Evolutionary conservation across 2,797 vertebrate genomes (phyloP), one percentile per base, ranked within the genome.

Genomic region (Amniataba percoides): DNA sequence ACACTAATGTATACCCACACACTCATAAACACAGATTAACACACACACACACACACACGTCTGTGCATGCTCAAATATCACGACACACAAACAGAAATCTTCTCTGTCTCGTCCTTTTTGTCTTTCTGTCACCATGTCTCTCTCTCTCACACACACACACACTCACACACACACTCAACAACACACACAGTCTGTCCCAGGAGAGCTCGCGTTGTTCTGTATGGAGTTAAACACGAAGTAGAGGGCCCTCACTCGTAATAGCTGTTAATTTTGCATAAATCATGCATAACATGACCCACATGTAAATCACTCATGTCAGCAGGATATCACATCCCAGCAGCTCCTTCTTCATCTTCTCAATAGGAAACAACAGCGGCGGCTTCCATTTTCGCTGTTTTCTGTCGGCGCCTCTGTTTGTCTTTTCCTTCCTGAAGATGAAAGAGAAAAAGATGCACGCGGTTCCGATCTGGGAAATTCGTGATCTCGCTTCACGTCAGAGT

Each of bases 231-330:
- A 85, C 88, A 91, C 0, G 70, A 73, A 67, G 72, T 79, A 48
- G 67, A 66, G 46, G 68, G 49, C 77, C 36, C 55, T 23, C 19
- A 19, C 84, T 87, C 34, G 64, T 92, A 93, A 91, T 91, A 87
- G 81, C 85, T 88, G 87, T 79, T 92, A 90, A 92, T 92, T 83
- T 88, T 86, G 89, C 86, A 92, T 92, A 89, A 92, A 92, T 93
- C 90, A 92, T 89, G 89, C 89, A 86, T 53, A 86, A 90, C 89
- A 81, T 90, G 91, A 92, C 90, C 90, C 90, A 92, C 87, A 92
- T 91, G 88, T 90, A 92, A 89, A 91, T 92, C 91, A 91, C 83
- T 89, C 88, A 88, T 89, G 89, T 93, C 87, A 87, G 84, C 84
- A 80, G 87, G 81, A 86, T 70, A 88, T 87, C 82, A 83, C 71